phyloP scores from a whole-genome alignment of 2,888 invertebrate genomes.

The Catocala nupta region DNA sequence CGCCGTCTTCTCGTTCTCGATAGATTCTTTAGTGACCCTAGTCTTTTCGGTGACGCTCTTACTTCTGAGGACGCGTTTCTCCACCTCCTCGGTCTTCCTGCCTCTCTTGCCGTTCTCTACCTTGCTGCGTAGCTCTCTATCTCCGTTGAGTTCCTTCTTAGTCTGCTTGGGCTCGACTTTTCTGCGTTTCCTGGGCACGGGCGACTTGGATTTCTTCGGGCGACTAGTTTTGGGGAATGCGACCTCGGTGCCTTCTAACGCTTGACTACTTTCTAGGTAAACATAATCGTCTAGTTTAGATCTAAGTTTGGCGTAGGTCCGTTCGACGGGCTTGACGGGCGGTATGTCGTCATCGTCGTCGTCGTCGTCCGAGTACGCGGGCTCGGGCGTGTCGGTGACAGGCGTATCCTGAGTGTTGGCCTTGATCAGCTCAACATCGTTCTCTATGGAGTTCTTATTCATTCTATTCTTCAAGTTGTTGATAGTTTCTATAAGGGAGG shows the following conservation, averaged over 20 bases:
- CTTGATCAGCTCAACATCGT: conserved; percentile 78
- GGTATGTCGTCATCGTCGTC: conserved; percentile 72
- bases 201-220: conserved; percentile 66
- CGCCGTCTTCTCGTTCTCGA: conserved; percentile 76
- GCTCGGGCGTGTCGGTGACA: conserved; percentile 60
- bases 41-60: conserved; percentile 57
- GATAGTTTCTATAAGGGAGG: conserved; percentile 68
- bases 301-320: conserved; percentile 77
- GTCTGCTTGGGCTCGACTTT: conserved; percentile 66
- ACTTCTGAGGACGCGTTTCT: conserved; percentile 53
- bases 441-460: conserved; percentile 77
- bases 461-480: conserved; percentile 72
- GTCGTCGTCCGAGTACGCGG: conserved; percentile 65
- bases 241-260: conserved; percentile 73
- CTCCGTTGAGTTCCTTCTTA: conserved; percentile 56
- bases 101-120: conserved; percentile 48
- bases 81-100: conserved; percentile 33
- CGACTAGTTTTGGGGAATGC: conserved; percentile 73
- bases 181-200: conserved; percentile 76
- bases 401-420: conserved; percentile 77
- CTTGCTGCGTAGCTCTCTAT: conserved; percentile 62
- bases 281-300: conserved; percentile 80
- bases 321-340: conserved; percentile 77
- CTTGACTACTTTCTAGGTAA: conserved; percentile 78
- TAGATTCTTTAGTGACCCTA: conserved; percentile 77